Evolutionary conservation across 2,797 vertebrate species (phyloP).

Genomic region (Labroides dimidiatus): DNA sequence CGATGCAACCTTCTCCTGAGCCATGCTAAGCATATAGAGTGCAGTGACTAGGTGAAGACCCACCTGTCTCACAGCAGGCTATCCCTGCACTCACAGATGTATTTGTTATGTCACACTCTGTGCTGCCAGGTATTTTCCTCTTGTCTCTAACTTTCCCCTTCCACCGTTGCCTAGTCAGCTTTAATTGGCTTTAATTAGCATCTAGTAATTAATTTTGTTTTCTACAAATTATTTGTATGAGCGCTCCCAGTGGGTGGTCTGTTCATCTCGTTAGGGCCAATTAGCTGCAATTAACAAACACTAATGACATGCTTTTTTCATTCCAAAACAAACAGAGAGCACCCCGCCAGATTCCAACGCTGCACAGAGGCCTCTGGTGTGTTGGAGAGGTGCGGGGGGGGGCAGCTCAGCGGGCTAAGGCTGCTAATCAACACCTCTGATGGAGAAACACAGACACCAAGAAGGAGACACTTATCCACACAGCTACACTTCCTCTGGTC

Average conservation of each 20-base stretch:
- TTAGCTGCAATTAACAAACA: constrained; percentile 99
- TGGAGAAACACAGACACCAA: constrained; percentile 57
- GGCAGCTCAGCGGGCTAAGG: constrained; percentile 45
- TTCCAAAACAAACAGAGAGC: constrained; percentile 94
- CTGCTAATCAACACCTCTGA: constrained; percentile 75
- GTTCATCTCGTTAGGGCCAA: constrained; percentile 99
- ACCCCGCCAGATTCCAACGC: constrained; percentile 82
- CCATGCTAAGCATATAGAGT: too few species aligned
- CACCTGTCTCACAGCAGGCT: constrained; percentile 10
- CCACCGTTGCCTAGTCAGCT: constrained; percentile 89
- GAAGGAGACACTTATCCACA: constrained; percentile 54
- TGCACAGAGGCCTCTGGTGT: constrained; percentile 75
- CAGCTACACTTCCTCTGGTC: constrained; percentile 33
- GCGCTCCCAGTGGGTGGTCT: constrained; percentile 96
- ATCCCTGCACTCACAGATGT: constrained; percentile 26
- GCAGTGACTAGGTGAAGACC: neutral
- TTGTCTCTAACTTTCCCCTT: constrained; percentile 64
- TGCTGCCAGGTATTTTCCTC: constrained; percentile 59
- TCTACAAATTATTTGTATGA: constrained; percentile 97
- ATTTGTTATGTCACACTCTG: constrained; percentile 34
- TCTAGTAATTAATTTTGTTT: constrained; percentile 99
- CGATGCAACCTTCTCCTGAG: too few species aligned
- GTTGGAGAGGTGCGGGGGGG: constrained; percentile 53
- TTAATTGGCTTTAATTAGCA: constrained; percentile 97
- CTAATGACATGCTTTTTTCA: constrained; percentile 94